A percentile compares a stretch with the other conserved stretches of the same genome.
Conservation (phyloP, 2,888 invertebrate genomes). For the Pimpla rufipes region DNA sequence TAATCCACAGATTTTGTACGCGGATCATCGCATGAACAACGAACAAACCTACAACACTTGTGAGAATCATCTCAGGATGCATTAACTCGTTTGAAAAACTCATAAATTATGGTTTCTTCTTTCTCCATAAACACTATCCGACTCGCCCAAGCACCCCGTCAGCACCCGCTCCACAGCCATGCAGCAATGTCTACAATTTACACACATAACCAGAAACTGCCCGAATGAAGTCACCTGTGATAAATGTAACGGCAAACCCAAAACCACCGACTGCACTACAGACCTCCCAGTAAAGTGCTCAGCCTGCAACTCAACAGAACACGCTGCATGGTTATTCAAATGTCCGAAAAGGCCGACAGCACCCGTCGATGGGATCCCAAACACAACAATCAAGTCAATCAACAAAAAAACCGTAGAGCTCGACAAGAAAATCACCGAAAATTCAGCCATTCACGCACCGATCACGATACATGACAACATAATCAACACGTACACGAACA, state of each 20-base stretch:
- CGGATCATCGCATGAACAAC: conserved; percentile 25
- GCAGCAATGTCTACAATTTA: not conserved
- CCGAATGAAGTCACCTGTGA: conserved; percentile 7
- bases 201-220: not conserved
- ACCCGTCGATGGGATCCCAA: conserved; percentile 10
- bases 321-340: conserved; percentile 26
- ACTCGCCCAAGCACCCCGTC: conserved; percentile 14
- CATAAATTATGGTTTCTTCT: conserved; percentile 21
- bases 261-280: conserved; percentile 3
- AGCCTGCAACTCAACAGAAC: conserved; percentile 16
- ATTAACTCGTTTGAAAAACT: conserved; percentile 23
- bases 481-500: conserved; percentile 4
- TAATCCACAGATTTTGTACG: conserved; percentile 14
- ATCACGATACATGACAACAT: conserved; percentile 6
- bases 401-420: conserved; percentile 8
- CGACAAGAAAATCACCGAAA: conserved; percentile 6
- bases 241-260: conserved; percentile 8
- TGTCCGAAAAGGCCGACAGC: conserved; percentile 14
- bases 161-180: not conserved
- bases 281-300: not conserved
- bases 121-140: conserved; percentile 33
- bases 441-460: conserved; percentile 7
- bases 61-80: conserved; percentile 27
- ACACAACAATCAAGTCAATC: conserved; percentile 8
- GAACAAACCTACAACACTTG: conserved; percentile 42